Base-by-base conservation (phyloP, 1,140 invertebrate genomes). In the Coenobita brevimanus region DNA sequence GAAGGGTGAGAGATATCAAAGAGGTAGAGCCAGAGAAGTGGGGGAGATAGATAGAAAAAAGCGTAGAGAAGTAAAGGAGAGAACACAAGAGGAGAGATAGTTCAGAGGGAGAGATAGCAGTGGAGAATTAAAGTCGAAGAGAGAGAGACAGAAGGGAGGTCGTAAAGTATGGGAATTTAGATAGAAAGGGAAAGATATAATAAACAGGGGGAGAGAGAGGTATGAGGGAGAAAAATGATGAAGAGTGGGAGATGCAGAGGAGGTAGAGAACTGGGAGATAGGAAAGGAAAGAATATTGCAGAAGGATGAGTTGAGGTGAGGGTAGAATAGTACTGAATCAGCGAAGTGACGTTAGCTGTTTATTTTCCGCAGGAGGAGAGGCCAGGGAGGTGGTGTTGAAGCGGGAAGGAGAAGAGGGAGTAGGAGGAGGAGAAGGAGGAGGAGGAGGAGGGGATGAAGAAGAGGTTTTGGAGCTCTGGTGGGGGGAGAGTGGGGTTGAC, bases 401-500 rank as follows among this genome's bases (percentile, higher is more conserved):
- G 43, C 36, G 43, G 43, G 73, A 50, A 41, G 73, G 41, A 78
- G 43, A 38, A n/a, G 73, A 2, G 24, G 24, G 73, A 43, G 43
- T 27, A 73, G 69, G 69, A 73, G 69, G 69, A n/a, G 6, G n/a
- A 73, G 69, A 17, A 73, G 69, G n/a, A 30, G 76, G 76, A 38
- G 27, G 50, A 38, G 76, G 50, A 30, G 50, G 36, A 54, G 27
- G 27, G 21, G 41, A 24, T 4, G 64, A 67, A 33, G 64, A 67
- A 24, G 84, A 87, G 62, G 46, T 85, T 54, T 76, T 84, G 82
- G 76, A 81, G 38, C 30, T 57, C 24, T 80, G 84, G 84, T 87
- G 60, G 76, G 84, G 76, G 62, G 84, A 87, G 41, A 17, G 43
- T 6, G 84, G 64, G 41, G 24, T 24, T 38, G 64, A 46, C 2